These are phyloP conservation scores for Cyrtodaria siliqua DNA, from an alignment of 2,888 invertebrate genomes.

Conservation along the genomic window DNA sequence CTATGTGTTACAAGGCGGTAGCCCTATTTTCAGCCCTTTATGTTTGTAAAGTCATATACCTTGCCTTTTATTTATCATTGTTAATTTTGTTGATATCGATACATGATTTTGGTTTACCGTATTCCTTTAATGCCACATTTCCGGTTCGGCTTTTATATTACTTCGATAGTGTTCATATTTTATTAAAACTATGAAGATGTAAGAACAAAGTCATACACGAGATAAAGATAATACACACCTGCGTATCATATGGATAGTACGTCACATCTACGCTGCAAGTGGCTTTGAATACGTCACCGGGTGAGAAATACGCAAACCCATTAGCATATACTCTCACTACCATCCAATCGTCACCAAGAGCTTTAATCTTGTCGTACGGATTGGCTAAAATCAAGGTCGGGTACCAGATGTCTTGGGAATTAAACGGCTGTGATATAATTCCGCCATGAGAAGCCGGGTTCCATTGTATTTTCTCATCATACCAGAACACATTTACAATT, in stretches of 20 bases:
- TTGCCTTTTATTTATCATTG: no score
- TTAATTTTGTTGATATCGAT: no score
- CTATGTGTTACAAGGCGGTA: no score
- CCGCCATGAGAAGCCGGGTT: not conserved
- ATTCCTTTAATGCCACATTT: no score
- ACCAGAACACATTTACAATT: not conserved
- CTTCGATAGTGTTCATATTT: no score
- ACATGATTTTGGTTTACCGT: no score
- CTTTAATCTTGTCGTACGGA: not conserved
- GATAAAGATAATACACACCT: no score
- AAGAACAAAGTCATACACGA: no score
- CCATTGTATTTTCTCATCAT: not conserved
- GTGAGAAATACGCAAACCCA: not conserved
- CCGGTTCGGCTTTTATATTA: no score
- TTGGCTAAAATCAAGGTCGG: not conserved
- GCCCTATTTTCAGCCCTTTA: no score
- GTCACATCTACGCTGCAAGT: slow-evolving; percentile 2
- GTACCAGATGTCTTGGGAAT: not conserved
- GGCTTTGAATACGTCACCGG: not conserved
- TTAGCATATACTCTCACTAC: not conserved
- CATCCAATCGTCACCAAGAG: not conserved
- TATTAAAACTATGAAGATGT: no score
- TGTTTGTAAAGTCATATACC: no score
- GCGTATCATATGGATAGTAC: not conserved
- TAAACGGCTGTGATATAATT: not conserved